These are phyloP conservation scores for Zaprionus bogoriensis DNA, from an alignment of 2,888 invertebrate genomes.

Conservation along the genomic window DNA sequence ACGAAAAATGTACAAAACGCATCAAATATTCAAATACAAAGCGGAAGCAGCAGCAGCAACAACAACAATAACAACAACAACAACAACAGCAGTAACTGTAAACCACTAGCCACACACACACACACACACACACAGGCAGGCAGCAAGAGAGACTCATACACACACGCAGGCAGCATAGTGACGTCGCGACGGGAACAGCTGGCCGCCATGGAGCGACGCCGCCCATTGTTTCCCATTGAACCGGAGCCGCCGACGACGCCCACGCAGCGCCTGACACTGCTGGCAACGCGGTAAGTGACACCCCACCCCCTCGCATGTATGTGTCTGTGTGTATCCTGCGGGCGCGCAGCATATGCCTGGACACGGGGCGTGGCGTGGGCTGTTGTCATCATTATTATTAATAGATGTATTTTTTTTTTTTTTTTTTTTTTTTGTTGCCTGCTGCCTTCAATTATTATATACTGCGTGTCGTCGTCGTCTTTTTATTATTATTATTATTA, in stretches of 20 bases:
- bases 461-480: constrained; percentile 3
- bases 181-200: constrained; percentile 28
- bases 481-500: neutral
- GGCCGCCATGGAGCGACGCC: constrained; percentile 55
- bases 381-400: constrained; percentile 38
- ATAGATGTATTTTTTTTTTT: constrained; percentile 30
- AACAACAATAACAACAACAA: constrained; percentile 26
- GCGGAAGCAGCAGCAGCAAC: constrained; percentile 25
- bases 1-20: constrained; percentile 67
- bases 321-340: constrained; percentile 26
- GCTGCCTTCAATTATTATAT: neutral
- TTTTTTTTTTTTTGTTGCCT: neutral
- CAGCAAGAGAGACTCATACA: neutral
- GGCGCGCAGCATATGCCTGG: neutral
- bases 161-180: neutral
- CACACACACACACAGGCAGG: neutral
- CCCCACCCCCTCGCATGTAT: neutral
- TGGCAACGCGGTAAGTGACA: constrained; percentile 62
- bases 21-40: constrained; percentile 60
- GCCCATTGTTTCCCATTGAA: constrained; percentile 78
- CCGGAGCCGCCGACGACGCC: constrained; percentile 56
- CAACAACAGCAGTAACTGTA: constrained; percentile 23
- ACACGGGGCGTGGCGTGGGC: neutral
- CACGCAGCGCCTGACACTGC: constrained; percentile 65
- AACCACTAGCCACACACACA: constrained; percentile 25